phyloP scores from a whole-genome alignment of 2,888 invertebrate species.

The Anticlea derivata region DNA sequence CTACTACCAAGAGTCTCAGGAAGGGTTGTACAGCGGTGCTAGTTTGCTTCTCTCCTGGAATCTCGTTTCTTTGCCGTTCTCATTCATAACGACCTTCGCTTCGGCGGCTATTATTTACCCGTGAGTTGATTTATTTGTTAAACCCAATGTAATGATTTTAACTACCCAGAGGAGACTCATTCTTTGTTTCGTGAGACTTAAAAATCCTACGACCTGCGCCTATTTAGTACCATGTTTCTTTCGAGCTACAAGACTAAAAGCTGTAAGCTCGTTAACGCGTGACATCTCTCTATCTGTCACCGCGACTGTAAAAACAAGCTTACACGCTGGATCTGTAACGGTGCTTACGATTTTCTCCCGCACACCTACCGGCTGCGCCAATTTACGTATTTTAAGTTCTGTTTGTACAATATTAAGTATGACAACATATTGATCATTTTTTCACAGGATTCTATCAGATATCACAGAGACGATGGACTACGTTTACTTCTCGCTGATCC shows the following conservation, averaged over 20 bases:
- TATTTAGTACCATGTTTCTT: no score
- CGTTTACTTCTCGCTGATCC: conserved; percentile 86
- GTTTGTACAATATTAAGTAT: no score
- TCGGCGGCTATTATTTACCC: conserved; percentile 90
- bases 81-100: conserved; percentile 88
- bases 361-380: no score
- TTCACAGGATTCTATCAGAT: conserved; percentile 81
- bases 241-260: no score
- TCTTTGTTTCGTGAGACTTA: not conserved
- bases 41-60: conserved; percentile 92
- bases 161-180: no score
- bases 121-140: conserved; percentile 71
- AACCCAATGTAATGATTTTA: no score
- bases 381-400: no score
- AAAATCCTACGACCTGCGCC: conserved; percentile 11
- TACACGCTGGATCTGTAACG: no score
- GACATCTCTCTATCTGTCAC: no score
- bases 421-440: not conserved
- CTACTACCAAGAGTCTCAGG: conserved; percentile 95
- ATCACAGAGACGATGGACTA: conserved; percentile 84
- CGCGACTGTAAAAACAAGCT: no score
- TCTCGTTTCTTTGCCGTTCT: conserved; percentile 91
- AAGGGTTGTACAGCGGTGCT: conserved; percentile 94
- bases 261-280: no score
- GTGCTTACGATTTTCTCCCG: no score